Base-by-base conservation (phyloP, 2,888 invertebrate genomes). In the Drosophila nr. medialis region DNA sequence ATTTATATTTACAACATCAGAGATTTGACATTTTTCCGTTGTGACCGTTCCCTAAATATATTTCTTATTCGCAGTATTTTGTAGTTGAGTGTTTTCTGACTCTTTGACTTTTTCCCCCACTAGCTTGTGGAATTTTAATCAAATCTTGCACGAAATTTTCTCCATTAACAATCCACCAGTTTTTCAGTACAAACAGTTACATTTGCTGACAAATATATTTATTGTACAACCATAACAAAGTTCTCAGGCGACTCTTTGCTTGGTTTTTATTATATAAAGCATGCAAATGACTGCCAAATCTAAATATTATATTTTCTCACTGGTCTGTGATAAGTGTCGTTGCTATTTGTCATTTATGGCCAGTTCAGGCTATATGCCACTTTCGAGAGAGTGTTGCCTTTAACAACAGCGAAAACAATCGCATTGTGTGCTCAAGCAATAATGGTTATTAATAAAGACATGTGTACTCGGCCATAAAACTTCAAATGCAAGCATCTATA, bases 371-470 rank as follows among this genome's bases (percentile, higher is more conserved):
- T 55, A 54, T 66, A 67, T 75, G 79, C 66, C 75, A 67, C 69
- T 76, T 65, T 60, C 58, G 21, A 40, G 29, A 55, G 38, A 72
- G 80, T 77, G 72, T 42, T 45, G 54, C 30, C 21, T 27, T 42
- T 45, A 48, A 49, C 58, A 63, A 40, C 45, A 56, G 21, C 45
- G 40, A 55, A 71, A 54, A 72, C 71, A 75, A 79, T 71, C 73
- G 64, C 56, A 58, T 54, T 79, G 75, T 77, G 38, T 64, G 72
- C 55, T 50, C 64, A 66, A 75, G 53, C 81, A 86, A 80, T 78
- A 81, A 82, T 84, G 83, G 83, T 74, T 87, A 76, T 80, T 85
- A 84, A 87, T 87, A 81, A 85, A 78, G 83, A 84, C 84, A 84
- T 87, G 87, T 87, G 83, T 84, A 87, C 66, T 67, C 53, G 64